Evolutionary conservation across 2,113 vertebrate species (phyloP).

Genomic region (Tragelaphus buxtoni): DNA sequence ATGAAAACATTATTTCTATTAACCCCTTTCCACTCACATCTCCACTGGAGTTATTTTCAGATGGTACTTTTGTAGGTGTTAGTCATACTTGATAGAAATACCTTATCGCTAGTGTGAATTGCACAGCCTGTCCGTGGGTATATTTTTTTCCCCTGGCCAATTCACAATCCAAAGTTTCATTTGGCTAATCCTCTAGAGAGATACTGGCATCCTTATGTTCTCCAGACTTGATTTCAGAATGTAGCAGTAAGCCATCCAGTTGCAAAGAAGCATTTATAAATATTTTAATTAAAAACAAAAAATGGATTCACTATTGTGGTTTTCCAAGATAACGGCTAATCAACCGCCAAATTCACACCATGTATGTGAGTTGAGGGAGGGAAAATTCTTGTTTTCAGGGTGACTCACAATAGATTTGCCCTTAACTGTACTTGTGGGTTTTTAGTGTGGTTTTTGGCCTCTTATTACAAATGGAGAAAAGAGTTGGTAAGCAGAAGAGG

Average conservation of each 20-base stretch:
- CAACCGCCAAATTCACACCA: not conserved
- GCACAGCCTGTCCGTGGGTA: not conserved
- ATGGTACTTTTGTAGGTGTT: slow-evolving; percentile 37
- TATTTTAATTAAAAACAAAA: slow-evolving; percentile 51
- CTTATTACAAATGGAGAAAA: slow-evolving; percentile 30
- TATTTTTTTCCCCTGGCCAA: not conserved
- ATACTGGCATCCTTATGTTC: not conserved
- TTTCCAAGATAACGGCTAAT: slow-evolving; percentile 33
- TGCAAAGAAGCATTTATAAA: slow-evolving; percentile 19
- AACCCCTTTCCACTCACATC: slow-evolving; percentile 44
- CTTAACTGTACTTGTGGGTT: not conserved
- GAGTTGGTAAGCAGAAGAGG: slow-evolving; percentile 56
- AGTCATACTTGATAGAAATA: slow-evolving; percentile 54
- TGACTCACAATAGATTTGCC: slow-evolving; percentile 12
- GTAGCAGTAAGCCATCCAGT: not conserved
- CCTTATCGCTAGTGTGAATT: slow-evolving; percentile 31
- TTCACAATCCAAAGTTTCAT: not conserved
- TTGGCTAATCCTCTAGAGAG: not conserved
- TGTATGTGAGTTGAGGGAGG: not conserved
- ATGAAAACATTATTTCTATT: slow-evolving; percentile 79
- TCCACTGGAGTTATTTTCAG: slow-evolving; percentile 14
- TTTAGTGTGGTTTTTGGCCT: slow-evolving; percentile 39
- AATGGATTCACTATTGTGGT: slow-evolving; percentile 32
- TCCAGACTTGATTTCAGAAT: not conserved
- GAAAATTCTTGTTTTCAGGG: slow-evolving; percentile 4